Percentiles rank a stretch among this genome's conserved stretches.
Evolutionary conservation across 1,140 invertebrate species (phyloP).

Genomic region (Polypedilum vanderplanki): DNA sequence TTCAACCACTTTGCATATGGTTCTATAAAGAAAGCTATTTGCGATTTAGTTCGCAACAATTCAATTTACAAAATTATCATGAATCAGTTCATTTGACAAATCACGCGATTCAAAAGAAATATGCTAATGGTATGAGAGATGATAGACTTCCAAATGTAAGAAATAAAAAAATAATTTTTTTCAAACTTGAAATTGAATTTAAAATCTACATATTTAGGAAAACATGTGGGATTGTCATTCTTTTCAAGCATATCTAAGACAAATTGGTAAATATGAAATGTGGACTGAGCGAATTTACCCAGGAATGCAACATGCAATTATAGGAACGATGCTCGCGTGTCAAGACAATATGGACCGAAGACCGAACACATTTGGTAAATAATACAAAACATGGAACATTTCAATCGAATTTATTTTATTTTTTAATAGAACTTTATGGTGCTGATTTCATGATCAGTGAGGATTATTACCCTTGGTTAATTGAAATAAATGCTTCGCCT

Average conservation of each 20-base stretch:
- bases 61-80: slow-evolving; percentile 80
- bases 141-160: slow-evolving; percentile 65
- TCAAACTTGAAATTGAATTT: slow-evolving; percentile 23
- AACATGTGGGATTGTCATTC: slow-evolving; percentile 84
- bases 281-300: slow-evolving; percentile 81
- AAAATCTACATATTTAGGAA: slow-evolving; percentile 53
- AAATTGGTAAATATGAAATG: slow-evolving; percentile 63
- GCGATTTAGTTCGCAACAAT: slow-evolving; percentile 87
- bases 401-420: too few species aligned
- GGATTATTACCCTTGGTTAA: slow-evolving; percentile 83
- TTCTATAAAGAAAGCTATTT: slow-evolving; percentile 88
- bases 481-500: slow-evolving; percentile 92
- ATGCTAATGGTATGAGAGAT: slow-evolving; percentile 71
- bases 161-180: slow-evolving; percentile 45
- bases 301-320: slow-evolving; percentile 80
- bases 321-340: slow-evolving; percentile 77
- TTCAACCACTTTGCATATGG: slow-evolving; percentile 87
- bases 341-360: slow-evolving; percentile 80
- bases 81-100: slow-evolving; percentile 91
- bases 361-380: slow-evolving; percentile 76
- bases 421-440: slow-evolving; percentile 58
- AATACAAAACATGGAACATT: too few species aligned
- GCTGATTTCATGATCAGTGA: slow-evolving; percentile 90
- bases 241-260: slow-evolving; percentile 64
- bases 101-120: slow-evolving; percentile 87